Evolutionary conservation across 2,113 vertebrate species (phyloP).

Genomic region (Acinonyx jubatus): DNA sequence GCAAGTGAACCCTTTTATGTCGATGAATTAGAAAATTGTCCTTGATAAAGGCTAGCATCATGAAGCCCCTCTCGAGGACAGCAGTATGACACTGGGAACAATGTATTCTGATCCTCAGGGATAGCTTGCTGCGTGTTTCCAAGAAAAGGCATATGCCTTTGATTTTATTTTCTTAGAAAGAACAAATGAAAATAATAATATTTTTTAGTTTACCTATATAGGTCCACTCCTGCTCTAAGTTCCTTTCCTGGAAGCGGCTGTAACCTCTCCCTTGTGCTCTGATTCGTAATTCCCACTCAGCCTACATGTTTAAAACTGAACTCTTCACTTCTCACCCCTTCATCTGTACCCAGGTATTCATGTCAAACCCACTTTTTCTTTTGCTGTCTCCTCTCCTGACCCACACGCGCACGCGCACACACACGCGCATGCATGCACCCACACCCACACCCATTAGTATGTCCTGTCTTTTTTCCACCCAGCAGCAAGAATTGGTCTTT

Average conservation of each 20-base stretch:
- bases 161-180: neutral
- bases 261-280: neutral
- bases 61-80: neutral
- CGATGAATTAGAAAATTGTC: neutral
- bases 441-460: neutral
- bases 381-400: neutral
- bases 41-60: neutral
- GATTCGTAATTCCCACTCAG: neutral
- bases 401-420: neutral
- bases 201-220: neutral
- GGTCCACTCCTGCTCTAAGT: neutral
- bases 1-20: neutral
- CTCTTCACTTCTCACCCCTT: neutral
- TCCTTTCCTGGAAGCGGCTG: neutral
- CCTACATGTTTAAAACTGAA: neutral
- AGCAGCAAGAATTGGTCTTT: neutral
- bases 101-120: neutral
- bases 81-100: fast-evolving
- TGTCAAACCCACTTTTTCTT: neutral
- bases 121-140: neutral
- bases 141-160: neutral
- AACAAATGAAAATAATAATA: neutral
- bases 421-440: neutral
- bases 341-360: neutral
- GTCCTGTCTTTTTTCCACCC: neutral